Conservation (phyloP, 1,140 invertebrate genomes). For the Sycobia sp. region DNA sequence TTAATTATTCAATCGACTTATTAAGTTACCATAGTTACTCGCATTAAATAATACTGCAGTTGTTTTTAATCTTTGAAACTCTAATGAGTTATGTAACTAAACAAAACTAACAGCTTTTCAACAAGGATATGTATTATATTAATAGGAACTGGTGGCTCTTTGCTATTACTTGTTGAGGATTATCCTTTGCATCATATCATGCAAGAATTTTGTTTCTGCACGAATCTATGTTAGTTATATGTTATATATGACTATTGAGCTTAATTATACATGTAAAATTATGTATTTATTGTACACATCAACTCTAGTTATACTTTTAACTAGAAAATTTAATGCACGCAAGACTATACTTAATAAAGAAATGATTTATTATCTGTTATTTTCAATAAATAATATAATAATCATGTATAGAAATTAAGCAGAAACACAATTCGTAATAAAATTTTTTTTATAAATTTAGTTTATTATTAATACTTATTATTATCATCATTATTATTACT, state of each 20-base stretch:
- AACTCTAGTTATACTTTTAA: too few relatives aligned
- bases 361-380: too few relatives aligned
- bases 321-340: too few relatives aligned
- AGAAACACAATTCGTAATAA: conserved; percentile 13
- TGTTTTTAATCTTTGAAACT: too few relatives aligned
- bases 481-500: too few relatives aligned
- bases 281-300: too few relatives aligned
- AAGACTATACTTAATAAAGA: not conserved
- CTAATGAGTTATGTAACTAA: not conserved
- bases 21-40: too few relatives aligned
- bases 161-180: conserved; percentile 10
- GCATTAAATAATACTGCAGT: too few relatives aligned
- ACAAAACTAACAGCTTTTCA: conserved; percentile 4
- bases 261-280: too few relatives aligned
- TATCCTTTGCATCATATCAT: conserved; percentile 9
- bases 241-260: not conserved
- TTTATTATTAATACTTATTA: too few relatives aligned
- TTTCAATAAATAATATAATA: too few relatives aligned
- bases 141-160: conserved; percentile 22
- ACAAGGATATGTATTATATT: not conserved
- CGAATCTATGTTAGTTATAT: not conserved
- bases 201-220: conserved; percentile 25
- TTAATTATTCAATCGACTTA: too few relatives aligned
- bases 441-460: not conserved
- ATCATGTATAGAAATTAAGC: conserved; percentile 9